phyloP scores from a whole-genome alignment of 2,113 vertebrate genomes.

The Apteryx owenii region DNA sequence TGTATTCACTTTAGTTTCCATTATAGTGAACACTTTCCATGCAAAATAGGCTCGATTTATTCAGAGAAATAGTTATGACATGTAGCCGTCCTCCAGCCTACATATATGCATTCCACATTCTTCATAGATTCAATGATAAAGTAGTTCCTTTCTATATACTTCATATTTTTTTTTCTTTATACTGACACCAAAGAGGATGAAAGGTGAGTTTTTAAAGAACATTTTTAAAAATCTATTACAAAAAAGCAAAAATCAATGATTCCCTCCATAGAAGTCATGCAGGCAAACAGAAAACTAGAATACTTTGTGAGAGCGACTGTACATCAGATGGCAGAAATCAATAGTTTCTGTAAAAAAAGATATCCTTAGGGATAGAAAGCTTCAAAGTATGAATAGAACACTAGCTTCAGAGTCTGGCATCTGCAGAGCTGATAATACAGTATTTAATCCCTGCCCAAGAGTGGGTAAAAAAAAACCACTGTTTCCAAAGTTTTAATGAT shows the following conservation, averaged over 20 bases:
- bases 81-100: not conserved
- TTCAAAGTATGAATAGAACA: slow-evolving; percentile 39
- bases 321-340: slow-evolving; percentile 60
- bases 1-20: not conserved
- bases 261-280: slow-evolving; percentile 38
- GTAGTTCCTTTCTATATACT: not conserved
- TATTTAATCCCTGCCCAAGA: slow-evolving; percentile 37
- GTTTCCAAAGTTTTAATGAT: slow-evolving; percentile 42
- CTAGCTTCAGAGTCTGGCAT: not conserved
- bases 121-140: not conserved
- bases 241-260: slow-evolving; percentile 45
- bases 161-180: not conserved
- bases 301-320: slow-evolving; percentile 40
- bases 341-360: slow-evolving; percentile 35
- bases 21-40: not conserved
- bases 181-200: not conserved
- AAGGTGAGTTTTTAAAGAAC: slow-evolving; percentile 17
- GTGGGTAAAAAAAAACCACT: not conserved
- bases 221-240: slow-evolving; percentile 1
- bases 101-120: not conserved
- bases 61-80: not conserved
- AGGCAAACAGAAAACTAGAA: slow-evolving; percentile 33
- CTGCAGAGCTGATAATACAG: slow-evolving; percentile 36
- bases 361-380: slow-evolving; percentile 36
- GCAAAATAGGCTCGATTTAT: not conserved